Evolutionary conservation across 2,888 invertebrate species (phyloP).

Genomic region (Rhabditoides inermis): DNA sequence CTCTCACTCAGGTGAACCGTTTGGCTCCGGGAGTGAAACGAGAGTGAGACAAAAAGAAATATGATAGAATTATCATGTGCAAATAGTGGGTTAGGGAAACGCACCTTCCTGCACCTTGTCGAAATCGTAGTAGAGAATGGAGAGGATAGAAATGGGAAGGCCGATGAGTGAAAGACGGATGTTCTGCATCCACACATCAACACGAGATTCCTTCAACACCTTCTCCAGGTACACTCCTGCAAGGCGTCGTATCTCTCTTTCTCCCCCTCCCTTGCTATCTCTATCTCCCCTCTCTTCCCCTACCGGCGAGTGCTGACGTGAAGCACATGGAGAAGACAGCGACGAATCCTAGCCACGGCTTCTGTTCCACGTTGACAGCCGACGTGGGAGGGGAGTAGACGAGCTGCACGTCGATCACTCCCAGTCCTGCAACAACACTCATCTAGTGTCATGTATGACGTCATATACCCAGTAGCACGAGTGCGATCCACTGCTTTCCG

Average conservation of each 20-base stretch:
- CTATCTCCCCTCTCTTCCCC: neutral
- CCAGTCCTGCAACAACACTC: conserved; percentile 18
- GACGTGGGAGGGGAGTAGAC: conserved; percentile 40
- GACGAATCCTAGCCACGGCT: conserved; percentile 38
- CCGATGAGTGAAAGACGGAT: conserved; percentile 87
- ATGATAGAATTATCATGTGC: too few species aligned
- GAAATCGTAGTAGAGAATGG: conserved; percentile 19
- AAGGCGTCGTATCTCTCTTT: conserved; percentile 2
- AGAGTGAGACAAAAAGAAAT: too few species aligned
- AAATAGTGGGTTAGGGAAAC: too few species aligned
- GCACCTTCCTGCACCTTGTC: too few species aligned
- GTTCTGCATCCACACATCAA: conserved; percentile 86
- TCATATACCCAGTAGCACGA: conserved; percentile 54
- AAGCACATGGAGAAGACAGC: conserved; percentile 49
- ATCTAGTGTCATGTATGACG: neutral
- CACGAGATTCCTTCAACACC: conserved; percentile 73
- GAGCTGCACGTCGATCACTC: conserved; percentile 38
- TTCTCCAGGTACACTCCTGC: conserved; percentile 91
- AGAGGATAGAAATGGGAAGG: conserved; percentile 72
- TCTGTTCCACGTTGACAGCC: conserved; percentile 26
- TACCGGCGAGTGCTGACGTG: conserved; percentile 50
- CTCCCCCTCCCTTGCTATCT: neutral
- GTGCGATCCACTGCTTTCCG: conserved; percentile 56
- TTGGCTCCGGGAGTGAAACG: too few species aligned
- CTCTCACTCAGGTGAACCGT: too few species aligned